Conservation (phyloP, 2,113 vertebrate genomes). For the Podiceps cristatus region DNA sequence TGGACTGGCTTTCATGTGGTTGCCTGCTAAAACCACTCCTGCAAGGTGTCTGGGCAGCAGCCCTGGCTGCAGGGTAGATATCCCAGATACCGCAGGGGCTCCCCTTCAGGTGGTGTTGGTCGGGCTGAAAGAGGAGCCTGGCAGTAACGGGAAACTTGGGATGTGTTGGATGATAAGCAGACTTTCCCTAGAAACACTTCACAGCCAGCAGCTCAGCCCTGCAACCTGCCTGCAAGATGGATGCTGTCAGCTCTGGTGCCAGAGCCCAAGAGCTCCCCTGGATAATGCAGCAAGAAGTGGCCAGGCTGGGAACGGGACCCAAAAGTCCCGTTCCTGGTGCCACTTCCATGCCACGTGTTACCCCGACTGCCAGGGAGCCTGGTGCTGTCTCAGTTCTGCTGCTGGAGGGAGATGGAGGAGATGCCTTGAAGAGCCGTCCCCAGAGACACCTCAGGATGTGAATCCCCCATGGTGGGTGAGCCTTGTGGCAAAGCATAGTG, state of each 20-base stretch:
- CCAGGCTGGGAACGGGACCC: not conserved
- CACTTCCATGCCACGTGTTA: not conserved
- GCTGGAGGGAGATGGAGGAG: not conserved
- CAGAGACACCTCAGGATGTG: rapidly evolving
- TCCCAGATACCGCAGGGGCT: not conserved
- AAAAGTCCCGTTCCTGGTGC: not conserved
- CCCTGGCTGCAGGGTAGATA: not conserved
- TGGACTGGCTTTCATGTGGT: not conserved
- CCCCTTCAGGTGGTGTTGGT: not conserved
- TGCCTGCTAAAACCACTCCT: not conserved
- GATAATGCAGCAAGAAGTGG: not conserved
- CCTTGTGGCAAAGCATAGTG: not conserved
- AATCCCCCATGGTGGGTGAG: not conserved
- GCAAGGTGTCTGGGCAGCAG: not conserved
- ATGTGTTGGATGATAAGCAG: not conserved
- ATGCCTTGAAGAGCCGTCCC: not conserved
- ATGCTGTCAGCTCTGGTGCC: not conserved
- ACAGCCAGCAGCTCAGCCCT: not conserved
- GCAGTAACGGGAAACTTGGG: not conserved
- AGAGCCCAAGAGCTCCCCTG: not conserved
- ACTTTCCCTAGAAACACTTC: not conserved
- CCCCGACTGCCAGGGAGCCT: not conserved
- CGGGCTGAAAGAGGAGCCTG: not conserved
- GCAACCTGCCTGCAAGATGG: not conserved
- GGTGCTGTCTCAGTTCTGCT: not conserved